Evolutionary conservation across 1,140 invertebrate genomes (phyloP).

Genomic region (Meloidogyne exigua): DNA sequence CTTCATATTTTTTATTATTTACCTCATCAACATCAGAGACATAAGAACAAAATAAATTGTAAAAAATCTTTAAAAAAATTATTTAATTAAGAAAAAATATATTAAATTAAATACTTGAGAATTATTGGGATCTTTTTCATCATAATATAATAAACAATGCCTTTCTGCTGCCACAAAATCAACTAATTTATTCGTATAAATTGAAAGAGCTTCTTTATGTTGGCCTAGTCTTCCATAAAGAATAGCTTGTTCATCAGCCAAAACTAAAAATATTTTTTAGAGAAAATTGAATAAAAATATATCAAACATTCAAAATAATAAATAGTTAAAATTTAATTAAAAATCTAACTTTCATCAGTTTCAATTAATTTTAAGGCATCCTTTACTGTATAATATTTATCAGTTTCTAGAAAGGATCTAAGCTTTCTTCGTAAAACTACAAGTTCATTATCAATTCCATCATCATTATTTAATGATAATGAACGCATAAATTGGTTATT

Average conservation of each 20-base stretch:
- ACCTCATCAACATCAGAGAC: background rate
- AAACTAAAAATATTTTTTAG: conserved; percentile 37
- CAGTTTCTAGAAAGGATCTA: conserved; percentile 16
- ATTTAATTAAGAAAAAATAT: background rate
- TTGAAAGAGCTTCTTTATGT: conserved; percentile 84
- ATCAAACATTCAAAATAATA: too few relatives aligned
- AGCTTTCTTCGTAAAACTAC: conserved; percentile 13
- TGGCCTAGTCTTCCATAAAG: conserved; percentile 81
- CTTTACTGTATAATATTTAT: conserved; percentile 16
- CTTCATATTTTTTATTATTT: conserved; percentile 8
- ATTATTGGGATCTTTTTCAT: conserved; percentile 35
- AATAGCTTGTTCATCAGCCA: conserved; percentile 88
- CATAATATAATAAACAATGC: conserved; percentile 41
- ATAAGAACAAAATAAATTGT: conserved; percentile 48
- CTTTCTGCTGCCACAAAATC: conserved; percentile 76
- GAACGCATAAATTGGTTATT: conserved; percentile 1
- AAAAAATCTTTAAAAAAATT: conserved; percentile 49
- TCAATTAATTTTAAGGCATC: conserved; percentile 12
- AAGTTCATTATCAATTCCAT: conserved; percentile 24
- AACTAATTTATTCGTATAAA: conserved; percentile 80
- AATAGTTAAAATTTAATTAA: background rate
- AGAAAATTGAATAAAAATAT: background rate
- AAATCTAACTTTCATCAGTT: background rate
- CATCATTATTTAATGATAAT: background rate
- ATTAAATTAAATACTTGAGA: conserved; percentile 29